These are phyloP conservation scores for Stegostoma tigrinum DNA, from an alignment of 2,113 vertebrate genomes.

Conservation along the genomic window DNA sequence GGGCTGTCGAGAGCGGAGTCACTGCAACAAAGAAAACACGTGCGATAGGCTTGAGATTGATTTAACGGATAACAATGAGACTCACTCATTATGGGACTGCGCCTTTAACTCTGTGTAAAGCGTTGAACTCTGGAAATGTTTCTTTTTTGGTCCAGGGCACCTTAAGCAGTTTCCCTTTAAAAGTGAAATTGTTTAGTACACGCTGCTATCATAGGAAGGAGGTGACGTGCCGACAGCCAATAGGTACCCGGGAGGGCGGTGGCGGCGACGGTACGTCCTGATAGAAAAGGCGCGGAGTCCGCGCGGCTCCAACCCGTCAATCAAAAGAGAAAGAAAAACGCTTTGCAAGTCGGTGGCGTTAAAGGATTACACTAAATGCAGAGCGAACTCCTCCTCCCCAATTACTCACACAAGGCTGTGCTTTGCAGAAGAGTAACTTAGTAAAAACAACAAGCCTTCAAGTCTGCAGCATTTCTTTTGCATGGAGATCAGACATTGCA, in stretches of 20 bases:
- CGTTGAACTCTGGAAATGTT: neutral
- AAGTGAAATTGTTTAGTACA: neutral
- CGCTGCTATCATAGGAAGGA: constrained; percentile 54
- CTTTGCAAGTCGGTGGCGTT: constrained; percentile 49
- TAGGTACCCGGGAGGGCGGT: constrained; percentile 67
- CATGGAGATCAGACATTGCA: constrained; percentile 37
- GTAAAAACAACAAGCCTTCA: constrained; percentile 46
- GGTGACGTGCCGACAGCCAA: constrained; percentile 67
- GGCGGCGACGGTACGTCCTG: constrained; percentile 71
- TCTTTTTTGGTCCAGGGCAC: neutral
- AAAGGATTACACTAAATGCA: constrained; percentile 64
- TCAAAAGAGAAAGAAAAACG: constrained; percentile 45
- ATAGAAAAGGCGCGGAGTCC: constrained; percentile 92
- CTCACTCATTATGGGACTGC: neutral
- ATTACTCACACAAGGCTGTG: constrained; percentile 58
- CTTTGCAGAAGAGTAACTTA: constrained; percentile 45
- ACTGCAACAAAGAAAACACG: neutral
- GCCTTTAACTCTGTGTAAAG: neutral
- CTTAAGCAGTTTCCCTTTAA: constrained; percentile 28
- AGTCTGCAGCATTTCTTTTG: constrained; percentile 40
- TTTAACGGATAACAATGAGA: neutral
- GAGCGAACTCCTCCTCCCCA: constrained; percentile 63
- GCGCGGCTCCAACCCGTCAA: constrained; percentile 67
- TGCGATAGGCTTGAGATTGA: neutral
- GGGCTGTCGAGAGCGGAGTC: neutral